Conservation (phyloP, 2,888 invertebrate genomes). For the Xestia c-nigrum region DNA sequence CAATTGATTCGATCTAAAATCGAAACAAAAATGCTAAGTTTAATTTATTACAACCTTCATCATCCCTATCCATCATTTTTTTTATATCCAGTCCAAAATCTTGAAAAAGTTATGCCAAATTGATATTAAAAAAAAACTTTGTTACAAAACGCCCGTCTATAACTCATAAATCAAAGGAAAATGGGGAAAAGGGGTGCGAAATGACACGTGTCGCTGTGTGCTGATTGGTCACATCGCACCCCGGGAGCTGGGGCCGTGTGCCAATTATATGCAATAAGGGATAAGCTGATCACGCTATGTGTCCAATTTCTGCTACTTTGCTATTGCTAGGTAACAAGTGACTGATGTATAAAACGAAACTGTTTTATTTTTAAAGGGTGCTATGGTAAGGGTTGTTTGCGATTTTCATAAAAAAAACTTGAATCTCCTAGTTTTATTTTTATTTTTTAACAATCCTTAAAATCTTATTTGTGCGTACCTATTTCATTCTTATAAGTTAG, state of each 20-base stretch:
- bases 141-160: conserved; percentile 71
- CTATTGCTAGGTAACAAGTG: conserved; percentile 49
- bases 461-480: background rate
- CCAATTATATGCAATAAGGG: conserved; percentile 82
- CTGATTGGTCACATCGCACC: conserved; percentile 85
- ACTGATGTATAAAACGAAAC: conserved; percentile 32
- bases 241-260: conserved; percentile 65
- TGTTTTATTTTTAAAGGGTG: conserved; percentile 10
- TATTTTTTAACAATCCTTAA: background rate
- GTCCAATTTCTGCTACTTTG: conserved; percentile 61
- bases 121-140: background rate
- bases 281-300: conserved; percentile 82
- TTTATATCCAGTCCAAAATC: background rate
- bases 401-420: background rate
- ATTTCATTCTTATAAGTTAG: background rate
- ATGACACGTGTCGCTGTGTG: conserved; percentile 85
- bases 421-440: background rate
- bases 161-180: conserved; percentile 80
- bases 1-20: background rate
- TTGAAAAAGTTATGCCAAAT: background rate
- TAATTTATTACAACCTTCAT: background rate
- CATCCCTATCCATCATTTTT: background rate
- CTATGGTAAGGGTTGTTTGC: background rate
- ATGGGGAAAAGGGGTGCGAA: conserved; percentile 86
- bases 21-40: background rate